Conservation (phyloP, 2,888 invertebrate species). For the Blera fallax region DNA sequence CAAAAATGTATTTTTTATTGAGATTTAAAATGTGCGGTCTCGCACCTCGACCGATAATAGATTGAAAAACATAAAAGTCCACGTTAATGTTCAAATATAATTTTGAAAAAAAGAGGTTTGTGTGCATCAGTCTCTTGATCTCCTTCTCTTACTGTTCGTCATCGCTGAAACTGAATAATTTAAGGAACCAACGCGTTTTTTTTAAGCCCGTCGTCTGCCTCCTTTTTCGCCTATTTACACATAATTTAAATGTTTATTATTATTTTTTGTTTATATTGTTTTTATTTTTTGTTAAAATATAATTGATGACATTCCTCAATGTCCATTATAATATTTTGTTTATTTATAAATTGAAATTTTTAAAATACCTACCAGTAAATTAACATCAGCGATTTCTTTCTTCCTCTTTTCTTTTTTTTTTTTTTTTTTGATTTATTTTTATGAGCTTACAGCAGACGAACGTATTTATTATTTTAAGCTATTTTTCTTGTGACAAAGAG, state of each 20-base stretch:
- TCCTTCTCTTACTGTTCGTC: background rate
- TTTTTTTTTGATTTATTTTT: constrained; percentile 39
- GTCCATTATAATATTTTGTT: constrained; percentile 35
- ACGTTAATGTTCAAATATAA: too few species aligned
- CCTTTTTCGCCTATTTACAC: background rate
- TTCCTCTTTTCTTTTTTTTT: constrained; percentile 9
- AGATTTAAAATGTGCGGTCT: too few species aligned
- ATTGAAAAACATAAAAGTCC: too few species aligned
- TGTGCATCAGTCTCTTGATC: too few species aligned
- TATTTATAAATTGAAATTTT: constrained; percentile 45
- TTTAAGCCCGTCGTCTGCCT: background rate
- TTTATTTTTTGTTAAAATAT: background rate
- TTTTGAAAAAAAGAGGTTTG: too few species aligned
- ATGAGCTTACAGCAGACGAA: background rate
- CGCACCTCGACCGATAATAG: too few species aligned
- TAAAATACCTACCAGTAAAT: constrained; percentile 30
- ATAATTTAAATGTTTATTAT: background rate
- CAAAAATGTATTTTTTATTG: too few species aligned
- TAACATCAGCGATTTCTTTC: background rate
- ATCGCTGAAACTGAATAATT: background rate
- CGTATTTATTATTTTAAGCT: constrained; percentile 19
- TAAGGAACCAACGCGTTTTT: background rate
- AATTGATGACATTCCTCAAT: constrained; percentile 51
- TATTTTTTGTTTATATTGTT: background rate
- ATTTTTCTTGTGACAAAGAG: constrained; percentile 11